Conservation (phyloP, 2,113 vertebrate species). For the Trochalopteron elliotii region DNA sequence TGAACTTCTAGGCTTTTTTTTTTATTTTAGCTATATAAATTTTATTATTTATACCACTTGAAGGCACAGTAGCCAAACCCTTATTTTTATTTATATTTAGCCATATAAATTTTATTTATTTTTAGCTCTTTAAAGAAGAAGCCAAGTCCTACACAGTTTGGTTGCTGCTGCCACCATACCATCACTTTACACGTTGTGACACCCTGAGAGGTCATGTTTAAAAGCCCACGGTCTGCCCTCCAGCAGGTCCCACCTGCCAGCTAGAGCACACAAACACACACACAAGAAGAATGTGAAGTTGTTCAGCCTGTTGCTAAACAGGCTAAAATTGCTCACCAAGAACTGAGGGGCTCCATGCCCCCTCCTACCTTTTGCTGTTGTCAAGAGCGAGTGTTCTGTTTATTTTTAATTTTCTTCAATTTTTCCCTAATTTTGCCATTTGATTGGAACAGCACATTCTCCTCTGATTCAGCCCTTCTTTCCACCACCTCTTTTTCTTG, state of each 20-base stretch:
- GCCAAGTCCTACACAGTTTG: background rate
- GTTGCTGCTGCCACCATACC: background rate
- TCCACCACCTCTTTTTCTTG: background rate
- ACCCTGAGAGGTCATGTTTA: background rate
- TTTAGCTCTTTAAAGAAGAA: background rate
- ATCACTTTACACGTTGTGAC: background rate
- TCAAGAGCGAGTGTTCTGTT: background rate
- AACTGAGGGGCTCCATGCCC: background rate
- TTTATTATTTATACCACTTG: background rate
- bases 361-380: background rate
- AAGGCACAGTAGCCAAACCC: background rate
- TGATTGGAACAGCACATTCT: background rate
- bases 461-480: background rate
- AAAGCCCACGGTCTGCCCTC: background rate
- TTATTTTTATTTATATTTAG: background rate
- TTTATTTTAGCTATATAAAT: background rate
- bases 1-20: background rate
- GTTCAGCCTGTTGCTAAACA: conserved; percentile 21
- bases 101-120: background rate
- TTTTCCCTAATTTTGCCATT: background rate
- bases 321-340: background rate
- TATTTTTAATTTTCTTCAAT: background rate
- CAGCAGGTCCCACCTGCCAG: conserved; percentile 32
- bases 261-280: background rate
- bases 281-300: background rate